These are phyloP conservation scores for Eurytoma californica DNA, from an alignment of 2,888 invertebrate species.

Conservation along the genomic window DNA sequence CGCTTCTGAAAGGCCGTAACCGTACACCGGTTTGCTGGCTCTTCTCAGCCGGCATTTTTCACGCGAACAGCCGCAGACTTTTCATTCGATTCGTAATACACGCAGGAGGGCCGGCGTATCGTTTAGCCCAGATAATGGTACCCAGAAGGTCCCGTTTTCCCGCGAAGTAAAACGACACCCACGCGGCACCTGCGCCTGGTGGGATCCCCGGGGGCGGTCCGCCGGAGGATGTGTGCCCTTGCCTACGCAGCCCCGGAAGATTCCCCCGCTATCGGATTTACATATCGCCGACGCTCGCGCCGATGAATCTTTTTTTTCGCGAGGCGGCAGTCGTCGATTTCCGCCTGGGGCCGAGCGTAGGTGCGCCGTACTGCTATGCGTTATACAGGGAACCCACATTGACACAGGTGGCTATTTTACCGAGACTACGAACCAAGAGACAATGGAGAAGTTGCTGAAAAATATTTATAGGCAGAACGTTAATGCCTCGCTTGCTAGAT, in stretches of 20 bases:
- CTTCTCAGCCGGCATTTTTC: slow-evolving; percentile 16
- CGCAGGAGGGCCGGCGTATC: neutral
- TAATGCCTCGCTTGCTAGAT: too few species aligned
- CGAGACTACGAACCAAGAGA: neutral
- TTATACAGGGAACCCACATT: neutral
- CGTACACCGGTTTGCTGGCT: neutral
- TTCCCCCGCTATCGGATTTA: slow-evolving; percentile 30
- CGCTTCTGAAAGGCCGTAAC: slow-evolving; percentile 2
- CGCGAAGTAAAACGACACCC: slow-evolving; percentile 66
- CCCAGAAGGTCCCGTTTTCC: slow-evolving; percentile 57
- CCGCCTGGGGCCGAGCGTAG: slow-evolving; percentile 16
- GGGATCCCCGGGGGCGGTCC: neutral
- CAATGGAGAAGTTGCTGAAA: too few species aligned
- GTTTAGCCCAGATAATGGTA: slow-evolving; percentile 3
- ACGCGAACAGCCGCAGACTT: neutral
- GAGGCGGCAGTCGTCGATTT: neutral
- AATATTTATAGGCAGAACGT: too few species aligned
- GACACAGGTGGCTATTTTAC: slow-evolving; percentile 19
- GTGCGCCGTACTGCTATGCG: neutral
- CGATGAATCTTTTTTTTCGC: neutral
- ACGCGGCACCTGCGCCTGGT: slow-evolving; percentile 61
- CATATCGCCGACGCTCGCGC: slow-evolving; percentile 26
- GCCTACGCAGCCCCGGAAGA: slow-evolving; percentile 22
- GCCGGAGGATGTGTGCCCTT: neutral
- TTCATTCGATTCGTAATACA: slow-evolving; percentile 5